These are phyloP conservation scores for Glossosoma conforme DNA, from an alignment of 1,140 invertebrate genomes.

Conservation along the genomic window DNA sequence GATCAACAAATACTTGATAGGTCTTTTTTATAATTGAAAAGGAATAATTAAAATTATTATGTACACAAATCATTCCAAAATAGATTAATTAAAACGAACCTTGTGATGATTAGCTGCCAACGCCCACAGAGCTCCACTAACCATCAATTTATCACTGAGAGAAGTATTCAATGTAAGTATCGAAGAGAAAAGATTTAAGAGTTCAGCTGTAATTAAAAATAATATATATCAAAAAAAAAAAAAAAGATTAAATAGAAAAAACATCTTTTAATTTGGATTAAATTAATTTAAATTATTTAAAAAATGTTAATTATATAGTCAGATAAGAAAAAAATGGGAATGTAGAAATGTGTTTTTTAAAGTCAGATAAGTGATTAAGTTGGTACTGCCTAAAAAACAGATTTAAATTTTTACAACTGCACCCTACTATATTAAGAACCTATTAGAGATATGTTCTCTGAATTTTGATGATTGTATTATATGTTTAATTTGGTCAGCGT, in stretches of 20 bases:
- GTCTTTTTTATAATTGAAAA: no score
- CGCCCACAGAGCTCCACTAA: constrained; percentile 24
- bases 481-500: no score
- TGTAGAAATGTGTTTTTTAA: no score
- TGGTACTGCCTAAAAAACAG: no score
- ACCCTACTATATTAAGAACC: no score
- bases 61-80: no score
- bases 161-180: constrained; percentile 11
- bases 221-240: neutral
- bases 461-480: no score
- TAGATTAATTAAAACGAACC: constrained; percentile 14
- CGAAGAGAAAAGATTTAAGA: constrained; percentile 21
- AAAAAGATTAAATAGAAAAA: neutral
- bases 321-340: neutral
- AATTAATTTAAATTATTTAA: neutral
- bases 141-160: constrained; percentile 16
- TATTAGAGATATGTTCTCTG: no score
- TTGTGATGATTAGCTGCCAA: constrained; percentile 26
- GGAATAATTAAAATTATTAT: neutral
- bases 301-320: neutral
- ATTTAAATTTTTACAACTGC: no score
- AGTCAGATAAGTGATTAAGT: no score
- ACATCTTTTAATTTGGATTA: no score
- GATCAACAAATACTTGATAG: no score
- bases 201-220: constrained; percentile 24